Conservation (phyloP, 2,888 invertebrate species). For the Xanthorhoe designata region DNA sequence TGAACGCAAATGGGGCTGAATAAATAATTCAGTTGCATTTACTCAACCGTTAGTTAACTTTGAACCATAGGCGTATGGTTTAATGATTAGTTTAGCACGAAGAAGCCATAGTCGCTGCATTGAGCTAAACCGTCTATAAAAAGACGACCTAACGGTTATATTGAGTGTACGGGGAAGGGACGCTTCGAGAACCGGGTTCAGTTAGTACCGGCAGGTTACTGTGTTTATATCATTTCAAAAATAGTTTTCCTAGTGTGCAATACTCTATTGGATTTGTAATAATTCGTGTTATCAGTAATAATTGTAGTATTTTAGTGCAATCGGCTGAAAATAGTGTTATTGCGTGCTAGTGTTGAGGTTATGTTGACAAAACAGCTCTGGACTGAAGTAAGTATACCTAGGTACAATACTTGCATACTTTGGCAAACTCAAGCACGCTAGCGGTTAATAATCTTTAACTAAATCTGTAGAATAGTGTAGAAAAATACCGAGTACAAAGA, state of each 20-base stretch:
- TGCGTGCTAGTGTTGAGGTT: slow-evolving; percentile 59
- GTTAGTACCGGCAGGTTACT: slow-evolving; percentile 16
- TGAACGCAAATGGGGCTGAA: slow-evolving; percentile 25
- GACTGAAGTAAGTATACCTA: slow-evolving; percentile 64
- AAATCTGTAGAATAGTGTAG: not conserved
- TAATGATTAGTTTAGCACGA: slow-evolving; percentile 35
- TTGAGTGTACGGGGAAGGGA: slow-evolving; percentile 56
- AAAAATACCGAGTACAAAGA: not conserved
- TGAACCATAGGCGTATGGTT: slow-evolving; percentile 13
- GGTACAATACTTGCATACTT: not conserved
- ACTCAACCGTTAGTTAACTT: slow-evolving; percentile 15
- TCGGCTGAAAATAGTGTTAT: slow-evolving; percentile 4
- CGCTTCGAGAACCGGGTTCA: slow-evolving; percentile 49
- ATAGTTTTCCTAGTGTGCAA: not conserved
- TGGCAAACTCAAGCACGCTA: not conserved
- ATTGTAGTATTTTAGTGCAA: not conserved
- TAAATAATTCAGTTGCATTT: slow-evolving; percentile 22
- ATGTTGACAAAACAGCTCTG: slow-evolving; percentile 74
- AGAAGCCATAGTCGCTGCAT: slow-evolving; percentile 34
- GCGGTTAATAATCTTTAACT: not conserved
- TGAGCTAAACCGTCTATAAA: slow-evolving; percentile 61
- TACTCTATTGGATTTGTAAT: slow-evolving; percentile 1
- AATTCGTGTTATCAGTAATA: not conserved
- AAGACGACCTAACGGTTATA: slow-evolving; percentile 68
- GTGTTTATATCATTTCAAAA: not conserved